Conservation (phyloP, 2,888 invertebrate species). For the Branchinecta sandiegonensis region DNA sequence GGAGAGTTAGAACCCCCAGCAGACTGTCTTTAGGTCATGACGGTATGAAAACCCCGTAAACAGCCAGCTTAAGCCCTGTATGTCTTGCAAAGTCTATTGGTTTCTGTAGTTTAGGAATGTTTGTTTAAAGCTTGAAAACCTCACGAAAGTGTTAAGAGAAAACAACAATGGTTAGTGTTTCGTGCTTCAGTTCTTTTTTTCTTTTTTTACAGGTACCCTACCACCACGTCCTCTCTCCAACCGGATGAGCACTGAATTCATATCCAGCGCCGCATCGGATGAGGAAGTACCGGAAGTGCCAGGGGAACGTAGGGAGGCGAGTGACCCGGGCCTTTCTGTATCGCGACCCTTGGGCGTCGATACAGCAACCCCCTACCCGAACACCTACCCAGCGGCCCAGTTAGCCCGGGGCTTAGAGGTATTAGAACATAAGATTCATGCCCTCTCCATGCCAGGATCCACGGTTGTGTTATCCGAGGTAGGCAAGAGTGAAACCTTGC, state of each 20-base stretch:
- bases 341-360: conserved; percentile 59
- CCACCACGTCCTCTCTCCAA: not conserved
- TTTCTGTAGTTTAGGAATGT: too few species aligned
- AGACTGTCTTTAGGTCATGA: too few species aligned
- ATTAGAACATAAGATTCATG: conserved; percentile 19
- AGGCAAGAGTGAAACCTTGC: conserved; percentile 22
- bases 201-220: not conserved
- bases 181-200: not conserved
- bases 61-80: too few species aligned
- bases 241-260: not conserved
- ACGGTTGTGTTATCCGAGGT: conserved; percentile 38
- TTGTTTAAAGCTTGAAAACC: too few species aligned
- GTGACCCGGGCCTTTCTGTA: conserved; percentile 59
- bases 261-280: conserved; percentile 33
- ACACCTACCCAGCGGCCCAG: conserved; percentile 31
- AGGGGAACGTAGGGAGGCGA: conserved; percentile 60
- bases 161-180: too few species aligned
- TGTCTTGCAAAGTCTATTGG: too few species aligned
- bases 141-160: too few species aligned
- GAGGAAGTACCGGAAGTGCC: conserved; percentile 48
- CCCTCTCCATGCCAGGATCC: conserved; percentile 12
- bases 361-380: conserved; percentile 36
- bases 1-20: too few species aligned
- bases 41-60: too few species aligned
- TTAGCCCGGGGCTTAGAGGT: conserved; percentile 40